Evolutionary conservation across 1,140 invertebrate genomes (phyloP), one percentile per base, ranked within the genome.

Genomic region (Drusus annulatus): DNA sequence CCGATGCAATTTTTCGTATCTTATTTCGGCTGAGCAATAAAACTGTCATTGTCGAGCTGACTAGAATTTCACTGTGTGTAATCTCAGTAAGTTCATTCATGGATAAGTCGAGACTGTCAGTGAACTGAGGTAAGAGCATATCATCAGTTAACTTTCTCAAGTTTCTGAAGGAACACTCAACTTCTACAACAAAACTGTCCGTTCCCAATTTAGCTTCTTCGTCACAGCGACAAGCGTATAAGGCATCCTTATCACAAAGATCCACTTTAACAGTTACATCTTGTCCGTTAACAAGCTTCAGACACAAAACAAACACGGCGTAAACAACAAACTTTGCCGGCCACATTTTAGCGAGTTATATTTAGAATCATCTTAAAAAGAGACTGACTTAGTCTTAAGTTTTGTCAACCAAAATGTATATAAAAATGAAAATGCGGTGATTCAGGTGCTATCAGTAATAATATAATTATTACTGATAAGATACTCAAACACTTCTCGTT

Each of bases 11-110:
- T n/a, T 84, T 80, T 60, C 77, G 80, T 50, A 92, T 86, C 74
- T 78, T 76, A 83, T 92, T 92, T 68, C 86, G 81, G 50, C 86
- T 86, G 7, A 90, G 71, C 16, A 84, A 81, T 28, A 90, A 78
- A 74, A 2, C 86, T 84, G 28, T 71, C 58, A 81, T 25, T 13
- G 68, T 82, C 3, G 45, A 45, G 63, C 75, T 80, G 19, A 21
- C 77, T 4, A 81, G 50, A 21, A 76, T 36, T 15, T 50, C 17
- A 0, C 65, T 62, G n/a, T 56, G 31, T 13, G 51, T 19, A 6
- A 84, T 31, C 54, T 31, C 54, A n/a, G 82, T 85, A n/a, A 90
- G 82, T 63, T 87, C 86, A 68, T 86, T 89, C 16, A 84, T 85
- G 1, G 89, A 89, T 31, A 90, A 83, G 85, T 89, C 86, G 51